Conservation (phyloP, 2,113 vertebrate species). For the Lathamus discolor region DNA sequence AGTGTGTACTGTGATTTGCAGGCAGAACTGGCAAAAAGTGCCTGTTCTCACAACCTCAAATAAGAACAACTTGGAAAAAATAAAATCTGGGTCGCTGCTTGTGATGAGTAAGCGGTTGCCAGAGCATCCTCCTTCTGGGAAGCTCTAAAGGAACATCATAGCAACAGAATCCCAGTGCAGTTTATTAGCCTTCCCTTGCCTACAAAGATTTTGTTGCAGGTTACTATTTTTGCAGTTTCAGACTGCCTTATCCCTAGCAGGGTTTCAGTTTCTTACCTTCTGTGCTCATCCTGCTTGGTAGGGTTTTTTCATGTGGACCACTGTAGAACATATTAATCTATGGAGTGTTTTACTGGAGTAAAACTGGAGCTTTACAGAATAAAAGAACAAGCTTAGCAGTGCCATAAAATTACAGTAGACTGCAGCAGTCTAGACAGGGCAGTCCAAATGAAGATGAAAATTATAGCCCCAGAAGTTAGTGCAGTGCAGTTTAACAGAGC, state of each 20-base stretch:
- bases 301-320: background rate
- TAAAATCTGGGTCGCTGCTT: slow-evolving; percentile 51
- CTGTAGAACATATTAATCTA: background rate
- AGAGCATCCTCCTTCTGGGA: background rate
- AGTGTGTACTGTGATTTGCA: background rate
- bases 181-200: slow-evolving; percentile 14
- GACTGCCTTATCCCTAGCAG: background rate
- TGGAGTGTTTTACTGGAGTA: background rate
- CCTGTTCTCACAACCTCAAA: slow-evolving; percentile 19
- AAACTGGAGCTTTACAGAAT: background rate
- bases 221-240: background rate
- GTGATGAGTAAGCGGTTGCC: slow-evolving; percentile 49
- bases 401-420: background rate
- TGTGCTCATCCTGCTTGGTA: background rate
- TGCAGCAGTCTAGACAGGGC: background rate
- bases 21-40: slow-evolving; percentile 11
- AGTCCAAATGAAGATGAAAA: background rate
- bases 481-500: background rate
- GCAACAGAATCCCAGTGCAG: slow-evolving; percentile 32
- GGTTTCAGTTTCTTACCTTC: background rate
- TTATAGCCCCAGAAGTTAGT: background rate
- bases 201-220: background rate
- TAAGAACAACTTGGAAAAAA: background rate
- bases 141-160: background rate
- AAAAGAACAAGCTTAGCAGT: background rate